phyloP scores from a whole-genome alignment of 2,113 vertebrate species.

The Leptodactylus fuscus region DNA sequence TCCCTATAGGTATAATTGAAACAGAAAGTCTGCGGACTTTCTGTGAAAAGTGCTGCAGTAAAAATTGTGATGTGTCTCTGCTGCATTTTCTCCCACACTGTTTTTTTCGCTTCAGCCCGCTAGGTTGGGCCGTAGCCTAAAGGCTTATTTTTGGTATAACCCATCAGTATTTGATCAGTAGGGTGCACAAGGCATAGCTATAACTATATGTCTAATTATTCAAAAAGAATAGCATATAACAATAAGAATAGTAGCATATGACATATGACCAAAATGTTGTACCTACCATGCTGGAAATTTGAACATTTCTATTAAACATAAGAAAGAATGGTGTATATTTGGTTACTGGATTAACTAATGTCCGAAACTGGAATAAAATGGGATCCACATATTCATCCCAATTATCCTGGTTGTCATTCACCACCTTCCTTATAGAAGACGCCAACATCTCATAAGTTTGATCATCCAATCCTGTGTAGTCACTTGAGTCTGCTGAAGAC shows the following conservation, averaged over 20 bases:
- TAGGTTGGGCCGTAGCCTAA: too few relatives aligned
- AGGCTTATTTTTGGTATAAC: too few relatives aligned
- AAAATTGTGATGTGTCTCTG: too few relatives aligned
- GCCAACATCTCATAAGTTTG: conserved; percentile 71
- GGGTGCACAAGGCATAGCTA: too few relatives aligned
- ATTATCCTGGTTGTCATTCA: conserved; percentile 76
- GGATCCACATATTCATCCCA: conserved; percentile 87
- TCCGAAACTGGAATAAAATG: conserved; percentile 82
- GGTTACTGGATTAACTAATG: conserved; percentile 78
- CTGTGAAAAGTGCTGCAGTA: too few relatives aligned
- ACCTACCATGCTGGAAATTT: conserved; percentile 71
- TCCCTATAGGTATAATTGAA: too few relatives aligned
- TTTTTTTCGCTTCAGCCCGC: too few relatives aligned
- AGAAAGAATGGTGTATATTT: conserved; percentile 86
- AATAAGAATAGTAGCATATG: background rate
- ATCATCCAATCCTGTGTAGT: conserved; percentile 73
- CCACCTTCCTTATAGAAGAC: conserved; percentile 78
- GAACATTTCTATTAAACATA: conserved; percentile 84
- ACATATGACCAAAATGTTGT: background rate
- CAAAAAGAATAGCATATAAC: too few relatives aligned
- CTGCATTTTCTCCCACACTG: too few relatives aligned
- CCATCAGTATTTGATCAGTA: background rate
- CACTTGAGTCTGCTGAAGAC: conserved; percentile 69
- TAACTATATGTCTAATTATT: too few relatives aligned
- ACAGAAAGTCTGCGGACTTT: too few relatives aligned